These are phyloP conservation scores for Suricata suricatta DNA, from an alignment of 2,113 vertebrate genomes.

Conservation along the genomic window DNA sequence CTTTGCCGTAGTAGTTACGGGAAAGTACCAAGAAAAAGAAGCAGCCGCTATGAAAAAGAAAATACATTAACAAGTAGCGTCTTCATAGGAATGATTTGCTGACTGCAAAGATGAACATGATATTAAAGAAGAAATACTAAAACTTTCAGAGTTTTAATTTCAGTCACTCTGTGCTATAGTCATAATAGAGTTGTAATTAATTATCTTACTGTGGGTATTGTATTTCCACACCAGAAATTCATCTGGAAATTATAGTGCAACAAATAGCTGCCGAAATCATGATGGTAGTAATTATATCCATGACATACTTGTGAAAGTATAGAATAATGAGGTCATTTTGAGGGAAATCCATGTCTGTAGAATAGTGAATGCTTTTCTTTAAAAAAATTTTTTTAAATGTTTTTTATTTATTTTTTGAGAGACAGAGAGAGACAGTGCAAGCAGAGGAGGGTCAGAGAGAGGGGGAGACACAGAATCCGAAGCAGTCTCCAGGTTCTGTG, in stretches of 20 bases:
- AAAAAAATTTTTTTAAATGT: too few species aligned
- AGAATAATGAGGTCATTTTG: slow-evolving; percentile 42
- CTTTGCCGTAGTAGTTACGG: neutral
- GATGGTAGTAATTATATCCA: slow-evolving; percentile 51
- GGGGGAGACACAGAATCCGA: too few species aligned
- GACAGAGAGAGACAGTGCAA: too few species aligned
- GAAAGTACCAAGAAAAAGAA: neutral
- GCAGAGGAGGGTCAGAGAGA: too few species aligned
- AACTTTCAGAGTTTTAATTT: neutral
- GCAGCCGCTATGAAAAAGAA: neutral
- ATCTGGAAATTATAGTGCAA: slow-evolving; percentile 58
- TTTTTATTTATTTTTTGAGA: too few species aligned
- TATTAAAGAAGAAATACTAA: neutral
- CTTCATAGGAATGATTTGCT: neutral
- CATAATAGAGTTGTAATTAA: slow-evolving; percentile 45
- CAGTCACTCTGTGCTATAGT: neutral
- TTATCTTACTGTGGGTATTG: slow-evolving; percentile 57
- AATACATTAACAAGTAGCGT: neutral
- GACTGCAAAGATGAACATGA: neutral
- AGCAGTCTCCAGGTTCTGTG: too few species aligned
- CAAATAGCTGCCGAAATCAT: slow-evolving; percentile 37
- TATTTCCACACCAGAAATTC: slow-evolving; percentile 59
- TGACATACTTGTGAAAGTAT: slow-evolving; percentile 32
- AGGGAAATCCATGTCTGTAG: neutral
- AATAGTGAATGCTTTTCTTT: neutral